These are phyloP conservation scores for Turritopsis dohrnii DNA, from an alignment of 30 jellyfish, hydroid and myxozoan species.

Conservation along the genomic window DNA sequence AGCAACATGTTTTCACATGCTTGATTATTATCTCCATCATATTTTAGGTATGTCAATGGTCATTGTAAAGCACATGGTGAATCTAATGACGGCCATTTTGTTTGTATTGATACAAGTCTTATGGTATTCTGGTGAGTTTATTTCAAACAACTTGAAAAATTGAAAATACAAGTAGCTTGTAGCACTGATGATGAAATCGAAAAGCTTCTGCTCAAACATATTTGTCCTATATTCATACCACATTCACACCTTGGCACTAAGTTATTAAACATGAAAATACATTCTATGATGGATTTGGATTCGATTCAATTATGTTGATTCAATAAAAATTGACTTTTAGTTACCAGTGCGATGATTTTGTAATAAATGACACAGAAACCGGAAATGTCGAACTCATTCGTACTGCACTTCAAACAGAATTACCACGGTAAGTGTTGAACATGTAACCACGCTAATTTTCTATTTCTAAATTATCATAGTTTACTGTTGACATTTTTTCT, in stretches of 20 bases:
- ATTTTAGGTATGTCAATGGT: slow-evolving; percentile 73
- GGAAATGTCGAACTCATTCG: slow-evolving; percentile 82
- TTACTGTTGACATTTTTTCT: not conserved
- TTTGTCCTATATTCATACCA: no score
- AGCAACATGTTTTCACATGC: not conserved
- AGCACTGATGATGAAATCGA: no score
- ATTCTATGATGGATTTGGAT: not conserved
- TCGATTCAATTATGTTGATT: not conserved
- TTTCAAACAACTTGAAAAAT: not conserved
- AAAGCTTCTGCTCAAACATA: no score
- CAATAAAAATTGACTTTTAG: slow-evolving; percentile 18
- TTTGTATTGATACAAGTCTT: slow-evolving; percentile 85
- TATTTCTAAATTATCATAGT: not conserved
- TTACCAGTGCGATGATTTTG: slow-evolving; percentile 88
- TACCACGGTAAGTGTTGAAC: slow-evolving; percentile 23
- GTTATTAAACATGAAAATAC: not conserved
- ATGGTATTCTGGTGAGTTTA: slow-evolving; percentile 84
- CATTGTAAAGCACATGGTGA: slow-evolving; percentile 86
- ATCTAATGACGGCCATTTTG: slow-evolving; percentile 59
- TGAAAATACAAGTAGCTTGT: no score
- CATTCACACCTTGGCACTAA: no score
- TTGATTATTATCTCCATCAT: no score
- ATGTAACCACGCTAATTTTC: no score
- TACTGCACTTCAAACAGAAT: slow-evolving; percentile 62
- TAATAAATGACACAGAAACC: slow-evolving; percentile 81